phyloP scores from a whole-genome alignment of 2,888 invertebrate genomes.

The Mesorhabditis sp. region DNA sequence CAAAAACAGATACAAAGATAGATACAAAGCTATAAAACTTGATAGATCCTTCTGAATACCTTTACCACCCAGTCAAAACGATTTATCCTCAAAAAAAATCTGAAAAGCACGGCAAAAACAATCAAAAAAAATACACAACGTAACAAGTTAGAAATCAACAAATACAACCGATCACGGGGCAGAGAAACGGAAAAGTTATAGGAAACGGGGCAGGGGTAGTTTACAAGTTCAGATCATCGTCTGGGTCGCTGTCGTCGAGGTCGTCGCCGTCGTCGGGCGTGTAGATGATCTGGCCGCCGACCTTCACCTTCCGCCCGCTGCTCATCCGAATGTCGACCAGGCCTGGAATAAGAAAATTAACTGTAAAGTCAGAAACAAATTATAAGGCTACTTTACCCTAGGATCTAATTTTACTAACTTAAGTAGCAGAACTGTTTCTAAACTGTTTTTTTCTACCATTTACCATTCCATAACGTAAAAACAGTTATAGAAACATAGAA shows the following conservation, averaged over 20 bases:
- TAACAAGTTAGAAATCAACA: too few relatives aligned
- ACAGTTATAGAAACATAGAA: too few relatives aligned
- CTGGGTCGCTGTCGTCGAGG: conserved; percentile 53
- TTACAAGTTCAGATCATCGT: conserved; percentile 48
- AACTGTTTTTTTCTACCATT: too few relatives aligned
- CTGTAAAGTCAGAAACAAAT: background rate
- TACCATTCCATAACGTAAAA: too few relatives aligned
- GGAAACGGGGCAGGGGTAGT: background rate
- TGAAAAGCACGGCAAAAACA: too few relatives aligned
- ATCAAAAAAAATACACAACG: too few relatives aligned
- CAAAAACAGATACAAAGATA: too few relatives aligned
- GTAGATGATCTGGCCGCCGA: conserved; percentile 50
- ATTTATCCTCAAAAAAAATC: too few relatives aligned
- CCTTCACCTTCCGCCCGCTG: conserved; percentile 66
- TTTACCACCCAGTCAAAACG: too few relatives aligned
- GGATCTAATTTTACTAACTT: background rate
- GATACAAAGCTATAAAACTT: too few relatives aligned
- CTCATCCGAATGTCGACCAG: conserved; percentile 37
- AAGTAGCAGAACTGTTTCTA: background rate
- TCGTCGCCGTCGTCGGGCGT: conserved; percentile 50
- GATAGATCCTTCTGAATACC: too few relatives aligned
- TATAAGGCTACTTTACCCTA: background rate
- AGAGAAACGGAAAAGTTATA: background rate
- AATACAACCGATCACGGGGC: too few relatives aligned
- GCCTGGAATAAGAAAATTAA: conserved; percentile 22